Conservation (phyloP, 30 jellyfish, hydroid and myxozoan genomes). For the Phacellophora camtschatica region DNA sequence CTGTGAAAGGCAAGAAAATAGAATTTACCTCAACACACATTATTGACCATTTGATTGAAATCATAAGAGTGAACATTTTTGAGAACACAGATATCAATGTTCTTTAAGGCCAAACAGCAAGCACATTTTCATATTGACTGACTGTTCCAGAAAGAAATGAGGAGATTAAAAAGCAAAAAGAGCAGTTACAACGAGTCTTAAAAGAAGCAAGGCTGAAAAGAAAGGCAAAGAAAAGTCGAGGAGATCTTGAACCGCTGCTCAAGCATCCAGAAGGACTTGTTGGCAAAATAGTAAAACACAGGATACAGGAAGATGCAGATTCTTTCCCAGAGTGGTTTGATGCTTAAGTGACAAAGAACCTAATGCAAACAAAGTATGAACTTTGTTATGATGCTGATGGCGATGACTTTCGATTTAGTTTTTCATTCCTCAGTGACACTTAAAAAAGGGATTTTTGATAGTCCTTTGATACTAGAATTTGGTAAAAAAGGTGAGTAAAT, state of each 20-base stretch:
- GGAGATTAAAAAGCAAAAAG: neutral
- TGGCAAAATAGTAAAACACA: neutral
- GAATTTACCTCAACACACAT: neutral
- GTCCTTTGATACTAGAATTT: neutral
- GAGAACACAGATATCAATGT: neutral
- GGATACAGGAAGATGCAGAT: neutral
- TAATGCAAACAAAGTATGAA: neutral
- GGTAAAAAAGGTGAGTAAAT: neutral
- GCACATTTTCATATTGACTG: neutral
- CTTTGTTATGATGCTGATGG: constrained; percentile 18
- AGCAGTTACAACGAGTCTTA: neutral
- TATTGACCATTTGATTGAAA: neutral
- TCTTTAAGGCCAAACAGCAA: neutral
- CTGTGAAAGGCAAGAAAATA: neutral
- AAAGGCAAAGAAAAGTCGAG: neutral
- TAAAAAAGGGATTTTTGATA: neutral
- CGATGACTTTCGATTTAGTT: neutral
- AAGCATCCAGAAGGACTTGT: neutral
- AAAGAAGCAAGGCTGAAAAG: constrained; percentile 3
- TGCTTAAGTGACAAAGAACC: neutral
- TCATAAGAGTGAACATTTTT: neutral
- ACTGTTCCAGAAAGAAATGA: neutral
- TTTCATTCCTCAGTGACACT: constrained; percentile 5
- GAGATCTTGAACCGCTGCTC: neutral
- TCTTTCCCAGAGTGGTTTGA: neutral